These are phyloP conservation scores for Gila orcuttii DNA, from an alignment of 2,113 vertebrate species.

Conservation along the genomic window DNA sequence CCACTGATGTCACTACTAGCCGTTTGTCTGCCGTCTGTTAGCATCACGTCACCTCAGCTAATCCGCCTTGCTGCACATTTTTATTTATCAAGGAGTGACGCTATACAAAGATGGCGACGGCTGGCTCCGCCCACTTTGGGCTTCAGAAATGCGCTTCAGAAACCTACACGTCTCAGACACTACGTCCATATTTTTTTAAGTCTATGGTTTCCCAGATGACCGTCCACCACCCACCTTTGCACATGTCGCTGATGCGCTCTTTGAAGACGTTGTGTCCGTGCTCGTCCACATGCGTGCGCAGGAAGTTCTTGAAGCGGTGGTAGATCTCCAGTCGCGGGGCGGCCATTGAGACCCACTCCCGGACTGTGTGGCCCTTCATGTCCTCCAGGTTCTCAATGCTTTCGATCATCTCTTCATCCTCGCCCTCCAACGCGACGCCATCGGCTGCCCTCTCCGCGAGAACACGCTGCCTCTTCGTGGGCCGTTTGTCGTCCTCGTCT, in stretches of 20 bases:
- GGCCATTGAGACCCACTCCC: slow-evolving; percentile 97
- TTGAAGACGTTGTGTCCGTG: slow-evolving; percentile 97
- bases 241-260: slow-evolving; percentile 98
- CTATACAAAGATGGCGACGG: no score
- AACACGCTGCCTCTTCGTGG: slow-evolving; percentile 82
- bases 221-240: slow-evolving; percentile 84
- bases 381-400: slow-evolving; percentile 99
- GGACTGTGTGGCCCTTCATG: slow-evolving; percentile 95
- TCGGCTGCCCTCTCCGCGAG: slow-evolving; percentile 88
- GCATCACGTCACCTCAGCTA: no score
- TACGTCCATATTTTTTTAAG: no score
- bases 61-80: no score
- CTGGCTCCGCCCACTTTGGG: no score
- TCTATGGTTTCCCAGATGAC: background rate
- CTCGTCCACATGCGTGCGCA: slow-evolving; percentile 93
- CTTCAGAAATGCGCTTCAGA: no score
- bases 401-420: slow-evolving; percentile 96
- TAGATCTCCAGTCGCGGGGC: slow-evolving; percentile 95
- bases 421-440: slow-evolving; percentile 78
- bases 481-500: slow-evolving; percentile 91
- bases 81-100: no score
- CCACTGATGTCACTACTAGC: no score
- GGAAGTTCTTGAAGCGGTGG: slow-evolving; percentile 97
- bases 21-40: no score
- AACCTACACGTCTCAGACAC: no score